Conservation (phyloP, 2,888 invertebrate genomes). For the Enchytraeus crypticus region DNA sequence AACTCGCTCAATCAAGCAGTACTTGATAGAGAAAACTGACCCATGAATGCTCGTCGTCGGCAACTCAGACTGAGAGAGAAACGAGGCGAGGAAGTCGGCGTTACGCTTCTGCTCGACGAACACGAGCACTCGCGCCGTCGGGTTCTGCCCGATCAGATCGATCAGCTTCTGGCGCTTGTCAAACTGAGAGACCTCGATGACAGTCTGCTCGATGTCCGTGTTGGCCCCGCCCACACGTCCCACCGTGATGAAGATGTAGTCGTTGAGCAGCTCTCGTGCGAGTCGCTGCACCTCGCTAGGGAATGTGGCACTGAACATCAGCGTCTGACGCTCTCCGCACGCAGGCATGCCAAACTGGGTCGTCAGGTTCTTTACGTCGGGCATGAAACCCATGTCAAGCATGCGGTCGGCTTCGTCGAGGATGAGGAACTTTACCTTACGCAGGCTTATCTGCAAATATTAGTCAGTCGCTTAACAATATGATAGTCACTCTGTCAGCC, state of each 20-base stretch:
- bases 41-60: constrained; percentile 68
- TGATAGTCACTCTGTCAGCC: no score
- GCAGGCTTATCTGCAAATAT: constrained; percentile 50
- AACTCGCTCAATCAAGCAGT: no score
- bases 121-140: constrained; percentile 55
- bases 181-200: constrained; percentile 54
- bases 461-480: no score
- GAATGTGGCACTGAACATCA: constrained; percentile 73
- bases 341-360: constrained; percentile 38
- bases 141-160: constrained; percentile 56
- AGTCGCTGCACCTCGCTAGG: constrained; percentile 65
- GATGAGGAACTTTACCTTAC: constrained; percentile 59
- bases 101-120: constrained; percentile 84
- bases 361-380: constrained; percentile 40
- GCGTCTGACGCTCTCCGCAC: constrained; percentile 51
- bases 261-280: constrained; percentile 65
- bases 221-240: constrained; percentile 90
- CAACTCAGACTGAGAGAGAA: constrained; percentile 66
- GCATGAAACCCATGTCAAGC: constrained; percentile 65
- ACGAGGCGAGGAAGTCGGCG: constrained; percentile 76
- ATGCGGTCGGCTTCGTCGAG: constrained; percentile 74
- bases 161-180: constrained; percentile 68
- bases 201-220: constrained; percentile 74
- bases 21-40: constrained; percentile 29
- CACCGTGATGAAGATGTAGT: constrained; percentile 60